These are phyloP conservation scores for Cyprinella venusta DNA, from an alignment of 2,797 vertebrate species.

Conservation along the genomic window DNA sequence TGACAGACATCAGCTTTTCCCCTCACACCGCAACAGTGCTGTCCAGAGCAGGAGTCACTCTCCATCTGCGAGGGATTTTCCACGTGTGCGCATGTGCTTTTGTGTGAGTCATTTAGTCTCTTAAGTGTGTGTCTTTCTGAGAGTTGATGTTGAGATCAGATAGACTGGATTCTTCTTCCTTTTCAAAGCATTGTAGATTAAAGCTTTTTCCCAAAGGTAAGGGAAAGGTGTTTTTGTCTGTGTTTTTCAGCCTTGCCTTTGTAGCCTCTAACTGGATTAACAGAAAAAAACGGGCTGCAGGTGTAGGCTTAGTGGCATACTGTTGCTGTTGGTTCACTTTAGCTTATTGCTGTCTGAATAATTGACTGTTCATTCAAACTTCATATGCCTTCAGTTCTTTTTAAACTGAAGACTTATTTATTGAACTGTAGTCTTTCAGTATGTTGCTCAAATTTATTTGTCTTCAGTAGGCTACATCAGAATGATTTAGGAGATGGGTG, in stretches of 20 bases:
- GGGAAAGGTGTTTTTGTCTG: constrained; percentile 61
- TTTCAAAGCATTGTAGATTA: constrained; percentile 80
- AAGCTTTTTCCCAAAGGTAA: constrained; percentile 77
- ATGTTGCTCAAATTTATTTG: neutral
- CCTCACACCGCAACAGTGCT: constrained; percentile 57
- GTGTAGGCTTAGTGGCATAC: neutral
- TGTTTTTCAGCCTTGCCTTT: constrained; percentile 68
- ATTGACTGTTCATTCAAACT: neutral
- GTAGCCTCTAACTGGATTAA: constrained; percentile 66
- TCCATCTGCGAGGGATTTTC: constrained; percentile 75
- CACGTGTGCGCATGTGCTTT: constrained; percentile 70
- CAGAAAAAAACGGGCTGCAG: constrained; percentile 31
- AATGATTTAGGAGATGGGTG: neutral
- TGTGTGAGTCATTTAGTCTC: constrained; percentile 65
- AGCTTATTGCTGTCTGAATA: constrained; percentile 9
- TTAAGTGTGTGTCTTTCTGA: constrained; percentile 67
- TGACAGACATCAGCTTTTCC: constrained; percentile 68
- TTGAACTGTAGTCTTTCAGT: neutral
- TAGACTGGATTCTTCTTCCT: constrained; percentile 67
- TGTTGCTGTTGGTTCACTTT: constrained; percentile 9
- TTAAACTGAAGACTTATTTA: neutral
- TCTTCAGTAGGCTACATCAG: neutral
- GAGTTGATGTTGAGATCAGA: constrained; percentile 76
- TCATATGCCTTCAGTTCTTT: neutral
- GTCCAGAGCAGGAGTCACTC: constrained; percentile 69